Conservation (phyloP, 2,888 invertebrate genomes). For the Chalcis sispes region DNA sequence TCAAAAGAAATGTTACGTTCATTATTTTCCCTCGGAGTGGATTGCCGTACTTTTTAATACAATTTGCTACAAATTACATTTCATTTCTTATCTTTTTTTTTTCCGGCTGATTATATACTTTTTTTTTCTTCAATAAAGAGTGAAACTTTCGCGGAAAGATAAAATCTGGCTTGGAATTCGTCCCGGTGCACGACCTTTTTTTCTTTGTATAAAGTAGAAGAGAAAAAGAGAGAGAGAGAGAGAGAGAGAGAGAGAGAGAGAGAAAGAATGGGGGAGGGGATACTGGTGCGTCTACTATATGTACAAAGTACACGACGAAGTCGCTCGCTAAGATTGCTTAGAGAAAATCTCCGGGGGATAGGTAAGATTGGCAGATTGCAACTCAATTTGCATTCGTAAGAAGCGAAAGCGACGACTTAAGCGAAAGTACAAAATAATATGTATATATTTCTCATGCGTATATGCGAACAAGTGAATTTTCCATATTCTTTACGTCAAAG, state of each 20-base stretch:
- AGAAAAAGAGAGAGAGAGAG: background rate
- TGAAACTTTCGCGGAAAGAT: constrained; percentile 36
- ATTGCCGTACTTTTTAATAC: too few species aligned
- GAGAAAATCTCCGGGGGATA: constrained; percentile 48
- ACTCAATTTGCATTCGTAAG: constrained; percentile 60
- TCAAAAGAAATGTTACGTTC: too few species aligned
- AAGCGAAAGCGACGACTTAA: constrained; percentile 42
- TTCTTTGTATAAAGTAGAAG: background rate
- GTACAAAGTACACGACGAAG: constrained; percentile 9
- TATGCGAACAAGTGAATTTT: too few species aligned
- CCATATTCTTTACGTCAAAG: too few species aligned
- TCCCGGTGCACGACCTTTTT: constrained; percentile 17
- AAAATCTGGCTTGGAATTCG: constrained; percentile 32
- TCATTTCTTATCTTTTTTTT: constrained; percentile 9
- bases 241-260: background rate
- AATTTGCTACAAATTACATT: constrained; percentile 45
- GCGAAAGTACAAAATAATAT: constrained; percentile 30
- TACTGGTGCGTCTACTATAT: background rate
- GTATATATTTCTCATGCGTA: too few species aligned
- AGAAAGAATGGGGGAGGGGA: background rate
- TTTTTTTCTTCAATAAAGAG: constrained; percentile 31
- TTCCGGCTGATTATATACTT: background rate
- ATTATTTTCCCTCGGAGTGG: background rate
- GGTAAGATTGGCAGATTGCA: constrained; percentile 53
- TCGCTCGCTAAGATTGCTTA: constrained; percentile 49